These are phyloP conservation scores for Halcyon malimbica DNA, from an alignment of 2,113 vertebrate species.

Conservation along the genomic window DNA sequence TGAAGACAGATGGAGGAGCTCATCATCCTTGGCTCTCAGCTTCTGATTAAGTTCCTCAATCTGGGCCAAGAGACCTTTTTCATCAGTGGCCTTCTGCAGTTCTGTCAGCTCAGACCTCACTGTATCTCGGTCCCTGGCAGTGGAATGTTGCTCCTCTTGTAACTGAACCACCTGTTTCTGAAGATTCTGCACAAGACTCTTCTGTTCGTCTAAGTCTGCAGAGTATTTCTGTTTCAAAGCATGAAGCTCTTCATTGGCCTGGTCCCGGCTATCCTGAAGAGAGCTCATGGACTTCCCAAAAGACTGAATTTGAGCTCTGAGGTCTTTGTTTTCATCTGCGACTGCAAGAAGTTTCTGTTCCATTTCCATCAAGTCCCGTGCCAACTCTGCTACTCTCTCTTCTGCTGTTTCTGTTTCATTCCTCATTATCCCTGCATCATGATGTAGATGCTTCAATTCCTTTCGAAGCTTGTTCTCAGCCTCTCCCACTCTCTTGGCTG, in stretches of 20 bases:
- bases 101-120: slow-evolving; percentile 49
- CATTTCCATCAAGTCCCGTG: slow-evolving; percentile 86
- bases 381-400: slow-evolving; percentile 94
- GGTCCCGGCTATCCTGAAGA: slow-evolving; percentile 89
- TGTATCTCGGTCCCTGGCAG: slow-evolving; percentile 17
- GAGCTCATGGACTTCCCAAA: slow-evolving; percentile 92
- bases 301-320: slow-evolving; percentile 85
- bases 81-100: slow-evolving; percentile 22
- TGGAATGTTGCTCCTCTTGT: slow-evolving; percentile 29
- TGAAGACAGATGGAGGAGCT: slow-evolving; percentile 63
- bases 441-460: slow-evolving; percentile 86
- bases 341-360: slow-evolving; percentile 87
- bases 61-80: slow-evolving; percentile 17
- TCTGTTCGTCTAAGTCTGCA: slow-evolving; percentile 53
- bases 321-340: slow-evolving; percentile 80
- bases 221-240: slow-evolving; percentile 64
- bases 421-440: slow-evolving; percentile 91
- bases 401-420: slow-evolving; percentile 93
- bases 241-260: slow-evolving; percentile 75
- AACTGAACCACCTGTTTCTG: slow-evolving; percentile 49
- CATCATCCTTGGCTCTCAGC: slow-evolving; percentile 70
- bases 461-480: slow-evolving; percentile 76
- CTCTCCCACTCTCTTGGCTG: slow-evolving; percentile 61
- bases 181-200: slow-evolving; percentile 17
- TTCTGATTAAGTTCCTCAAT: slow-evolving; percentile 66